These are phyloP conservation scores for Pipistrellus nathusii DNA, from an alignment of 2,797 vertebrate species.

Conservation along the genomic window DNA sequence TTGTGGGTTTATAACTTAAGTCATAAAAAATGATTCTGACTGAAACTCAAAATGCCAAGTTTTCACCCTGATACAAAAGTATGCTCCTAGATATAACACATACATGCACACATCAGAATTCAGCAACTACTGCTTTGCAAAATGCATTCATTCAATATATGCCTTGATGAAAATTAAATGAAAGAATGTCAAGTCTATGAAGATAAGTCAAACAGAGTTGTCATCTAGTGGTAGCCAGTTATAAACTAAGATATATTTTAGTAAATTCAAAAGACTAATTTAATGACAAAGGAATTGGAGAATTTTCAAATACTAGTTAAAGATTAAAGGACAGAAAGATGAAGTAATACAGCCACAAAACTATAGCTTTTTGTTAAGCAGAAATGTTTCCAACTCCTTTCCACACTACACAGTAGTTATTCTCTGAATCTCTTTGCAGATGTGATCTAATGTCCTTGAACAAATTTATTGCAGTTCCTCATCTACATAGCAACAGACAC, in stretches of 20 bases:
- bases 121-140: conserved; percentile 6
- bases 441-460: conserved; percentile 49
- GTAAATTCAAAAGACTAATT: conserved; percentile 61
- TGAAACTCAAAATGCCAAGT: conserved; percentile 73
- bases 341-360: neutral
- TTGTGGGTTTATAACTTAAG: conserved; percentile 78
- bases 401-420: neutral
- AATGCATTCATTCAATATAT: conserved; percentile 43
- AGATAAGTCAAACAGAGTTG: conserved; percentile 9
- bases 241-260: conserved; percentile 13
- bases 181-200: conserved; percentile 38
- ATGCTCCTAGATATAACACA: conserved; percentile 1
- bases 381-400: conserved; percentile 44
- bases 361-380: neutral
- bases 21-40: conserved; percentile 81
- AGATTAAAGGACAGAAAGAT: conserved; percentile 43
- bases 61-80: conserved; percentile 66
- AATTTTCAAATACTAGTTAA: conserved; percentile 55
- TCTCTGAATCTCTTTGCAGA: conserved; percentile 57
- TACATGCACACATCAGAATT: neutral
- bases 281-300: conserved; percentile 51
- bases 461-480: conserved; percentile 35
- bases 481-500: conserved; percentile 61
- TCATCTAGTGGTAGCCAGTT: conserved; percentile 20
- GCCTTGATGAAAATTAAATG: conserved; percentile 35